Conservation (phyloP, 2,113 vertebrate genomes). For the Poeciliopsis turrubarensis region DNA sequence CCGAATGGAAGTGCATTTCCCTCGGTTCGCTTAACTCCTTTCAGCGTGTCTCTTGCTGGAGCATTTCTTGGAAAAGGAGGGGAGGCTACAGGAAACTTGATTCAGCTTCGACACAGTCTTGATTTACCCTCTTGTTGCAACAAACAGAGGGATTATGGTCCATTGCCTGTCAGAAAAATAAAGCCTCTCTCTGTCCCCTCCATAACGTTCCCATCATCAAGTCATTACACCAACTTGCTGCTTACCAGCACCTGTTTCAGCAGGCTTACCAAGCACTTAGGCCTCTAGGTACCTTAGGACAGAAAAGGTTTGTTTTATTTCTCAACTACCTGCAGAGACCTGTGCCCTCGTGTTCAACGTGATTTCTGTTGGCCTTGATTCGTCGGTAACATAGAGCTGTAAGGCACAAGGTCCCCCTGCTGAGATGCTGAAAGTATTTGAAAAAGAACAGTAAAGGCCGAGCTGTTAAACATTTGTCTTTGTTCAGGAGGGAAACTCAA, state of each 20-base stretch:
- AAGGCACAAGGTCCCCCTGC: slow-evolving; percentile 11
- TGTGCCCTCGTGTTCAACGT: slow-evolving; percentile 25
- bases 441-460: slow-evolving; percentile 7
- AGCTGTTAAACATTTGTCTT: slow-evolving; percentile 40
- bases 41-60: slow-evolving; percentile 34
- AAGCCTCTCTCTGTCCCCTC: slow-evolving; percentile 34
- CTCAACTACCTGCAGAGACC: slow-evolving; percentile 20
- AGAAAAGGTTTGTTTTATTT: slow-evolving; percentile 6
- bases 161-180: slow-evolving; percentile 52
- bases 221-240: slow-evolving; percentile 41
- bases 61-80: slow-evolving; percentile 40
- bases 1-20: slow-evolving; percentile 33
- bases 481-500: slow-evolving; percentile 3
- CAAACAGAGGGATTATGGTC: slow-evolving; percentile 66
- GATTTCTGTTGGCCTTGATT: slow-evolving; percentile 12
- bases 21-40: slow-evolving; percentile 25
- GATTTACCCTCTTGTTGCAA: slow-evolving; percentile 56
- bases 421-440: slow-evolving; percentile 18
- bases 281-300: slow-evolving; percentile 7
- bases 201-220: slow-evolving; percentile 43
- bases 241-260: slow-evolving; percentile 32
- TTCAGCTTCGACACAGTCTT: slow-evolving; percentile 39
- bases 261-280: slow-evolving; percentile 39
- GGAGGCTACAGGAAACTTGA: slow-evolving; percentile 22
- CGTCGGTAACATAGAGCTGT: not conserved